These are phyloP conservation scores for Aphaenogaster rudis DNA, from an alignment of 1,140 invertebrate genomes.

Conservation along the genomic window DNA sequence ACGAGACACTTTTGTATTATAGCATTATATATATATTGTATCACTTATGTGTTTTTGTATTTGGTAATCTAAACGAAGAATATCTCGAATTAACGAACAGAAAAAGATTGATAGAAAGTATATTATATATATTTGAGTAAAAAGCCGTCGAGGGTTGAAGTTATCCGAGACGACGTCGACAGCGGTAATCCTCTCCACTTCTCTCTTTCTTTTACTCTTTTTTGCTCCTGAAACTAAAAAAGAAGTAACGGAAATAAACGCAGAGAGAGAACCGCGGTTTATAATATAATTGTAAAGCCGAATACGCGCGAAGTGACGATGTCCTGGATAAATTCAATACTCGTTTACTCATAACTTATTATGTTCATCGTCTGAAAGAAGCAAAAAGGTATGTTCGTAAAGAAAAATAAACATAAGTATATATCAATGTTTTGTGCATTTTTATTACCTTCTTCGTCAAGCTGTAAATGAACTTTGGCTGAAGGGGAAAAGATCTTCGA, in stretches of 20 bases:
- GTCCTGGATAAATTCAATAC: slow-evolving; percentile 84
- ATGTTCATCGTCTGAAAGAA: slow-evolving; percentile 84
- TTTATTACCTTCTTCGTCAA: slow-evolving; percentile 51
- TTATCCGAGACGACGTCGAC: slow-evolving; percentile 76
- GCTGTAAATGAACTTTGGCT: background rate
- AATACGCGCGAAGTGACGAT: background rate
- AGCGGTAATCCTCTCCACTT: slow-evolving; percentile 12
- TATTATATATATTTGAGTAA: slow-evolving; percentile 87
- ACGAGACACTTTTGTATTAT: slow-evolving; percentile 84
- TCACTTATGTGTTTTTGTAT: slow-evolving; percentile 86
- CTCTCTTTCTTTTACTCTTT: slow-evolving; percentile 7
- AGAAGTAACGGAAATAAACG: slow-evolving; percentile 2
- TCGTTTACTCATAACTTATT: slow-evolving; percentile 87
- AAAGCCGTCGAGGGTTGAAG: slow-evolving; percentile 81
- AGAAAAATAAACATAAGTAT: slow-evolving; percentile 86
- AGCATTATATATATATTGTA: slow-evolving; percentile 84
- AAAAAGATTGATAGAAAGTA: slow-evolving; percentile 84
- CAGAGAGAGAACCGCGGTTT: background rate
- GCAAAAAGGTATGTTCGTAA: slow-evolving; percentile 84
- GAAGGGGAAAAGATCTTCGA: background rate
- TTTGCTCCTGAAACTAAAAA: slow-evolving; percentile 14
- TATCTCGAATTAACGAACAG: slow-evolving; percentile 84
- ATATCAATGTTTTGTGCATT: slow-evolving; percentile 79
- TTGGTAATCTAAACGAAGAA: slow-evolving; percentile 84
- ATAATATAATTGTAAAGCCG: slow-evolving; percentile 34